phyloP scores from a whole-genome alignment of 1,140 invertebrate genomes.

The Charaxes varanes region DNA sequence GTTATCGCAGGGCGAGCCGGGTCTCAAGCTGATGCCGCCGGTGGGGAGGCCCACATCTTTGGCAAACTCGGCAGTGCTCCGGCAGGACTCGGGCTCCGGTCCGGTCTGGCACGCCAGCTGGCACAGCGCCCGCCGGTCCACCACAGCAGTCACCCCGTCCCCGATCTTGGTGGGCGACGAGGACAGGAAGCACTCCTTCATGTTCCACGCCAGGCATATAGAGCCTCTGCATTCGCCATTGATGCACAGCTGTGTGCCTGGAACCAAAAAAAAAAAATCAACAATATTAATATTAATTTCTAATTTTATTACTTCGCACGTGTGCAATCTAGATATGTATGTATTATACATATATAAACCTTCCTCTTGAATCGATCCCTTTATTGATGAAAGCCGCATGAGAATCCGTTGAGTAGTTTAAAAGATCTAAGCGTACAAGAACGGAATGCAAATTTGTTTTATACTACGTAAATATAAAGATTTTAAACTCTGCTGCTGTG shows the following conservation, averaged over 20 bases:
- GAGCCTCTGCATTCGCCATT: slow-evolving; percentile 95
- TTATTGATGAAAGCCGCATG: no score
- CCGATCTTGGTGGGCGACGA: slow-evolving; percentile 84
- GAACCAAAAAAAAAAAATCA: slow-evolving; percentile 1
- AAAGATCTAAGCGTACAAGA: no score
- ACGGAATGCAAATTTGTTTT: no score
- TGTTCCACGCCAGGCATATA: slow-evolving; percentile 95
- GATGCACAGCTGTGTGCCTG: slow-evolving; percentile 88
- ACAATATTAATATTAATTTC: no score
- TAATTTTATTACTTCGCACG: no score
- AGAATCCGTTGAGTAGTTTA: no score
- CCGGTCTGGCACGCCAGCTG: slow-evolving; percentile 96
- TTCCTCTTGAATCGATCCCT: no score
- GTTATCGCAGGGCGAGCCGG: slow-evolving; percentile 98
- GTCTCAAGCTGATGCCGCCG: slow-evolving; percentile 91
- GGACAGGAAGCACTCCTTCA: slow-evolving; percentile 97
- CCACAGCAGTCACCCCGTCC: slow-evolving; percentile 50
- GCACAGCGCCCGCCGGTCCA: slow-evolving; percentile 90
- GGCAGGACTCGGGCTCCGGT: slow-evolving; percentile 83
- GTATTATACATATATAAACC: no score
- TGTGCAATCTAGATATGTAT: no score
- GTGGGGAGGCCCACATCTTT: slow-evolving; percentile 81
- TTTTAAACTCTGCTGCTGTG: no score
- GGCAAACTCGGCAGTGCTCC: slow-evolving; percentile 90
- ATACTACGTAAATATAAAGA: no score